Evolutionary conservation across 2,113 vertebrate genomes (phyloP).

Genomic region (Festucalex cinctus): DNA sequence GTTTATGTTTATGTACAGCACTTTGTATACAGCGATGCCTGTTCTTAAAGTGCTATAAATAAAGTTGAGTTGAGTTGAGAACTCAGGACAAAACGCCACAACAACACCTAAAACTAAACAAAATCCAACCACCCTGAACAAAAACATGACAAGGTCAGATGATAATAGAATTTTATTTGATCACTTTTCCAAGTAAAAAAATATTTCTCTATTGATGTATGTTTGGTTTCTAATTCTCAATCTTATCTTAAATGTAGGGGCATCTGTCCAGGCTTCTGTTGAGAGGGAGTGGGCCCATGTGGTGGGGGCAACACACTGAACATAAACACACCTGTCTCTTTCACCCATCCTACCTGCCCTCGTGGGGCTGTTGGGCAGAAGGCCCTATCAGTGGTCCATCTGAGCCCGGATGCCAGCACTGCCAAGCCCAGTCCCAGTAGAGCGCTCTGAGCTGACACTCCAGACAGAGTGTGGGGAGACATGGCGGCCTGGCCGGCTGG

Average conservation of each 20-base stretch:
- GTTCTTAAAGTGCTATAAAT: too few species aligned
- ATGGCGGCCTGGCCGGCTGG: constrained; percentile 26
- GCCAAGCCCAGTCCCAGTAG: constrained; percentile 61
- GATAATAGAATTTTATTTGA: background rate
- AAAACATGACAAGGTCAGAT: background rate
- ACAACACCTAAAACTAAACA: too few species aligned
- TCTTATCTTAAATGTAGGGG: constrained; percentile 32
- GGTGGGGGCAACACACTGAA: constrained; percentile 56
- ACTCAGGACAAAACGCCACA: too few species aligned
- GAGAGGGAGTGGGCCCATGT: background rate
- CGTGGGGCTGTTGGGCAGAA: constrained; percentile 56
- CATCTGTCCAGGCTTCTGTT: constrained; percentile 40
- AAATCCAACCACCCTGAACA: too few species aligned
- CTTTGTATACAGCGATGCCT: too few species aligned
- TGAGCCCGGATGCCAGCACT: constrained; percentile 57
- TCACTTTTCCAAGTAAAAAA: background rate
- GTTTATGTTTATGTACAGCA: too few species aligned
- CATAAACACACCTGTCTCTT: constrained; percentile 60
- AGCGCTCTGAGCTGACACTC: constrained; percentile 48
- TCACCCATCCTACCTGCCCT: constrained; percentile 39
- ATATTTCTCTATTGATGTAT: background rate
- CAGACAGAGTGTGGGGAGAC: constrained; percentile 39
- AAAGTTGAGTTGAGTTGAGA: too few species aligned
- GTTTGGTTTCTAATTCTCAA: constrained; percentile 17
- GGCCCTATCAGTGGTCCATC: constrained; percentile 59